A percentile compares a stretch with the other conserved stretches of the same genome.
These are phyloP conservation scores for Rhinoptilus africanus DNA, from an alignment of 2,113 vertebrate genomes.

Conservation along the genomic window DNA sequence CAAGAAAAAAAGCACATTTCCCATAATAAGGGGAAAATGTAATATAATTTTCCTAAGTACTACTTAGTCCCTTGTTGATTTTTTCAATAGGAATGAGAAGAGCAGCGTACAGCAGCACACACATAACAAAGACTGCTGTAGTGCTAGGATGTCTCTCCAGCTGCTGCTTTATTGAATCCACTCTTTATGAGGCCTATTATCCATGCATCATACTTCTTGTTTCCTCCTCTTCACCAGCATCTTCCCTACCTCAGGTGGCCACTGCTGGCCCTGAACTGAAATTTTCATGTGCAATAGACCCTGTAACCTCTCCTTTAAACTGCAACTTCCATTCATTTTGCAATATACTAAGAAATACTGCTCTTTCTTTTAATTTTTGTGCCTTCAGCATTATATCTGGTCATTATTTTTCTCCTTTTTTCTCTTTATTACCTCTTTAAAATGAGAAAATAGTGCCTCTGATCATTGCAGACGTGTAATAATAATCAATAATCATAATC, in stretches of 20 bases:
- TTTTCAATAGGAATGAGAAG: neutral
- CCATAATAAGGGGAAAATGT: neutral
- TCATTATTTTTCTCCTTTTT: conserved; percentile 1
- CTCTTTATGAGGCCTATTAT: neutral
- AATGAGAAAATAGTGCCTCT: neutral
- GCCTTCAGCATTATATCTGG: neutral
- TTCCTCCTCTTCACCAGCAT: neutral
- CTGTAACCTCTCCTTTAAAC: conserved; percentile 37
- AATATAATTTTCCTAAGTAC: neutral
- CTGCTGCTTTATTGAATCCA: neutral
- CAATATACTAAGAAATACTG: neutral
- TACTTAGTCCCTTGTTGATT: neutral
- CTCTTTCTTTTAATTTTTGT: conserved; percentile 16
- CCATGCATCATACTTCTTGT: neutral
- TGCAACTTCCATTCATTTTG: neutral
- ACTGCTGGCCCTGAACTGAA: conserved; percentile 5
- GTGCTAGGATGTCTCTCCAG: neutral
- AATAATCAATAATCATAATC: neutral
- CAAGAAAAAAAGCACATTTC: neutral
- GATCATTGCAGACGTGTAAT: neutral
- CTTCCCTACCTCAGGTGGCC: neutral
- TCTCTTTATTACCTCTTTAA: neutral
- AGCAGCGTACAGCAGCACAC: neutral
- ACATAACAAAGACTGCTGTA: neutral
- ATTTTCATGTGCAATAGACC: conserved; percentile 16